A percentile compares a stretch with the other conserved stretches of the same genome.
These are phyloP conservation scores for Ivindomyrus marchei DNA, from an alignment of 2,113 vertebrate species.

Conservation along the genomic window DNA sequence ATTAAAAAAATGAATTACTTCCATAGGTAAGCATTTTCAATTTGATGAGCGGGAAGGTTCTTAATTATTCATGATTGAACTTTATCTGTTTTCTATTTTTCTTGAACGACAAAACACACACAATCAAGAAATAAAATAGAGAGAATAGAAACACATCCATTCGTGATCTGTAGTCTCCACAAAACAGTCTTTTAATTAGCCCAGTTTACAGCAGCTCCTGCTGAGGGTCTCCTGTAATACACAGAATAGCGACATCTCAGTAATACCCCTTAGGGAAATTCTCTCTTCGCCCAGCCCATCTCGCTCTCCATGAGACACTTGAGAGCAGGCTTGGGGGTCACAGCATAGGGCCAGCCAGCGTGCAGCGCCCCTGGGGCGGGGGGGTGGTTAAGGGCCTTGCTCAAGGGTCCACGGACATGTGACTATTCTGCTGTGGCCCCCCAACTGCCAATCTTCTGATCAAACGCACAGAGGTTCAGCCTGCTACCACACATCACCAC, in stretches of 20 bases:
- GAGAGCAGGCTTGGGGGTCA: neutral
- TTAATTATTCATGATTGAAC: neutral
- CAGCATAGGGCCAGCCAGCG: neutral
- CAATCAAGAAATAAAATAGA: neutral
- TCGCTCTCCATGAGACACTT: neutral
- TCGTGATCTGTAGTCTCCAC: neutral
- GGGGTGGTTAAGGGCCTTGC: neutral
- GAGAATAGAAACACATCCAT: neutral
- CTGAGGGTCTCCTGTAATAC: neutral
- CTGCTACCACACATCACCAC: neutral
- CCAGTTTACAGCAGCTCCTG: neutral
- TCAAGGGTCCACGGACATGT: neutral
- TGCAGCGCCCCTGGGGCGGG: neutral
- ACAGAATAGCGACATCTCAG: neutral
- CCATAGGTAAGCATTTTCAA: neutral
- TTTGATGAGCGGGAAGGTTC: neutral
- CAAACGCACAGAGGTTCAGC: neutral
- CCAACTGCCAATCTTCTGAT: neutral
- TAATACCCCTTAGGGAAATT: neutral
- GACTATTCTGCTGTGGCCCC: neutral
- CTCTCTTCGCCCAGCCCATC: neutral
- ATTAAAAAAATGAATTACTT: neutral
- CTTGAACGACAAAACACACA: neutral
- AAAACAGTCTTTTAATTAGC: neutral
- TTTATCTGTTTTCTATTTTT: neutral